phyloP scores from a whole-genome alignment of 1,140 invertebrate genomes.

The Dendrolimus kikuchii region DNA sequence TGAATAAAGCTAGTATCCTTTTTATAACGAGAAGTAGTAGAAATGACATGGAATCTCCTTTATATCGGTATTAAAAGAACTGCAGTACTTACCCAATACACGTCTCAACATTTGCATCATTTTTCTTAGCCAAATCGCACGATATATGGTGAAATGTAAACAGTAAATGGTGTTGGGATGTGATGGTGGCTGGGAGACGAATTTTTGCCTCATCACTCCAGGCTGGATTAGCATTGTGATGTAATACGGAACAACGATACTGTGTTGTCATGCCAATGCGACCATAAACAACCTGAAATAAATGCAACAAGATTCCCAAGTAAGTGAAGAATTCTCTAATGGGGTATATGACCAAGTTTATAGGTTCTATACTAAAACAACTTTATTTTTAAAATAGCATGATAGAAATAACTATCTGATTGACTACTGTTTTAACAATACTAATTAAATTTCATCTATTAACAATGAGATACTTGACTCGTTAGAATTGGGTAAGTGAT shows the following conservation, averaged over 20 bases:
- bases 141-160: conserved; percentile 94
- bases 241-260: conserved; percentile 81
- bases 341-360: not conserved
- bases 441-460: no score
- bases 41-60: no score
- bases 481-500: no score
- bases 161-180: conserved; percentile 85
- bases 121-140: conserved; percentile 88
- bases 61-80: not conserved
- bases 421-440: no score
- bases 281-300: conserved; percentile 50
- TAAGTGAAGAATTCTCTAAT: not conserved
- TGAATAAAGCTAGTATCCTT: no score
- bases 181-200: conserved; percentile 83
- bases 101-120: conserved; percentile 84
- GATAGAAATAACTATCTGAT: no score
- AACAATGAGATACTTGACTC: no score
- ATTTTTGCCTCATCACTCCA: conserved; percentile 95
- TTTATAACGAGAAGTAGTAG: no score
- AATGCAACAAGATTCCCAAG: not conserved
- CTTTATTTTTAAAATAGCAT: no score
- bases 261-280: conserved; percentile 62
- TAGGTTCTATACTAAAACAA: not conserved
- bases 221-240: conserved; percentile 85
- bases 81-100: conserved; percentile 81